These are phyloP conservation scores for Muraenolepis orangiensis DNA, from an alignment of 2,797 vertebrate species.

Conservation along the genomic window DNA sequence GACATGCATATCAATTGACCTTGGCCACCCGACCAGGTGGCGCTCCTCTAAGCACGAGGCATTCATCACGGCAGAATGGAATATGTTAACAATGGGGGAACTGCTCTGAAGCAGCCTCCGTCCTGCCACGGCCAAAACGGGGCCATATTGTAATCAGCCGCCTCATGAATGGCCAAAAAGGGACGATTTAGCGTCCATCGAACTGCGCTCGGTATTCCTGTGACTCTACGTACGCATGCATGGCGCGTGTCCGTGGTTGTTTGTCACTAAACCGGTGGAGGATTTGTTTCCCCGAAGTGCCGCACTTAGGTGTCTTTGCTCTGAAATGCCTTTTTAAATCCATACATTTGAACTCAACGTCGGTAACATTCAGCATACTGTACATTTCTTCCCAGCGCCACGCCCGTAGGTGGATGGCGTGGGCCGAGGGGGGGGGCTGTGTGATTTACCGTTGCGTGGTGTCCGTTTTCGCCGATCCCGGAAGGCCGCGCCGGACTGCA, in stretches of 20 bases:
- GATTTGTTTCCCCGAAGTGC: background rate
- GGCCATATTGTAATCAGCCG: slow-evolving; percentile 50
- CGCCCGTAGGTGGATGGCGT: background rate
- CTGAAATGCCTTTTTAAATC: background rate
- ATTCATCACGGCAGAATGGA: slow-evolving; percentile 58
- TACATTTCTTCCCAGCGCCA: background rate
- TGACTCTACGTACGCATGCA: slow-evolving; percentile 7
- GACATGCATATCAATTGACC: slow-evolving; percentile 61
- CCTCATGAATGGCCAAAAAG: slow-evolving; percentile 56
- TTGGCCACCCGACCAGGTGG: slow-evolving; percentile 52
- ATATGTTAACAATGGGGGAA: slow-evolving; percentile 60
- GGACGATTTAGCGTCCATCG: slow-evolving; percentile 47
- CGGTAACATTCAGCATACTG: background rate
- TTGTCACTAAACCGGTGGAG: background rate
- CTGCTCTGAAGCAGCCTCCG: slow-evolving; percentile 53
- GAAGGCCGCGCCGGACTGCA: slow-evolving; percentile 96
- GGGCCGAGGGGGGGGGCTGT: background rate
- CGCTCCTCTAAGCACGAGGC: slow-evolving; percentile 43
- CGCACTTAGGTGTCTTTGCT: background rate
- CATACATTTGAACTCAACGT: background rate
- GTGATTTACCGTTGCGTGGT: slow-evolving; percentile 82
- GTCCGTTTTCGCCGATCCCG: slow-evolving; percentile 93
- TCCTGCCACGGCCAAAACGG: slow-evolving; percentile 33
- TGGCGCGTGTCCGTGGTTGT: background rate
- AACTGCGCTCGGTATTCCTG: slow-evolving; percentile 26